A percentile compares a stretch with the other conserved stretches of the same genome.
These are phyloP conservation scores for Resseliella maxima DNA, from an alignment of 2,888 invertebrate species.

Conservation along the genomic window DNA sequence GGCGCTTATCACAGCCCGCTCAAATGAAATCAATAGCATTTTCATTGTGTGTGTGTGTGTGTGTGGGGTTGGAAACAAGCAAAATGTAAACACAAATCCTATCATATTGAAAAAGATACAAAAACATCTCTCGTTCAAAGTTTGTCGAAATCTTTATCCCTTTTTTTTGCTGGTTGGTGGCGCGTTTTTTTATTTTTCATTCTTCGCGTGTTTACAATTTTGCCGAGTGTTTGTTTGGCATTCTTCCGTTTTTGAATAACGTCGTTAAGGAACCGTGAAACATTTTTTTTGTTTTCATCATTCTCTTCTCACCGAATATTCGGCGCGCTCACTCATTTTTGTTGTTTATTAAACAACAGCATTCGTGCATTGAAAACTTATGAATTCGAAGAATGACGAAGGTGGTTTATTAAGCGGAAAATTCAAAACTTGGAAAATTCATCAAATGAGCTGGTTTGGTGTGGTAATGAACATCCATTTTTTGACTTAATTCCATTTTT, in stretches of 20 bases:
- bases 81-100: background rate
- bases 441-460: background rate
- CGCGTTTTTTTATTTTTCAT: no score
- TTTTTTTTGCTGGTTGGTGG: background rate
- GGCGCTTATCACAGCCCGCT: slow-evolving; percentile 27
- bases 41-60: no score
- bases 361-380: slow-evolving; percentile 23
- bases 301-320: no score
- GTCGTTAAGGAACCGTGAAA: background rate
- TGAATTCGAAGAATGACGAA: slow-evolving; percentile 16
- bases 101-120: background rate
- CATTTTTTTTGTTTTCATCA: background rate
- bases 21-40: slow-evolving; percentile 50
- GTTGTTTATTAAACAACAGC: slow-evolving; percentile 8
- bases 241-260: background rate
- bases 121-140: background rate
- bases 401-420: slow-evolving; percentile 57
- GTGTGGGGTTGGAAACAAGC: background rate
- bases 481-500: background rate
- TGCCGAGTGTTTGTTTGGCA: slow-evolving; percentile 22
- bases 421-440: background rate
- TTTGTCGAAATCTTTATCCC: slow-evolving; percentile 13
- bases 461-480: background rate
- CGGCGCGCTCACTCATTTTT: slow-evolving; percentile 23
- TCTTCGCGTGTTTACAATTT: background rate